Evolutionary conservation across 2,113 vertebrate species (phyloP).

Genomic region (Centropus bengalensis): DNA sequence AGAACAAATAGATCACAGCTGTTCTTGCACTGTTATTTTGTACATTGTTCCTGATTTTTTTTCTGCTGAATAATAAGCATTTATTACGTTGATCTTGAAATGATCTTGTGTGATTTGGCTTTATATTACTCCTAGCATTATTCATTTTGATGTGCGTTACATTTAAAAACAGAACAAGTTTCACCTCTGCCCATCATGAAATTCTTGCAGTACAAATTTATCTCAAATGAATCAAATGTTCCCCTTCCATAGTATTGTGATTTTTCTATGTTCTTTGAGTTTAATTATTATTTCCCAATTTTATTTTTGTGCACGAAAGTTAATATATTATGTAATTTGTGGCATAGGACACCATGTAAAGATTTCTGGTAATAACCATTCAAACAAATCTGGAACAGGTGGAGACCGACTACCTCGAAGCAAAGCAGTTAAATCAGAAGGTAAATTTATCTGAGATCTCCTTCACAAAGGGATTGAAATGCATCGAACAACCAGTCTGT

Average conservation of each 20-base stretch:
- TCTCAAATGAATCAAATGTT: conserved; percentile 66
- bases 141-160: conserved; percentile 75
- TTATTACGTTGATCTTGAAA: conserved; percentile 75
- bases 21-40: conserved; percentile 81
- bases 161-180: conserved; percentile 55
- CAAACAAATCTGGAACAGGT: conserved; percentile 62
- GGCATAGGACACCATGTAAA: conserved; percentile 72
- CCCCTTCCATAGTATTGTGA: conserved; percentile 76
- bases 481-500: not conserved
- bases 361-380: conserved; percentile 65
- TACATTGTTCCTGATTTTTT: conserved; percentile 65
- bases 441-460: conserved; percentile 56
- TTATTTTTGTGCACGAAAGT: conserved; percentile 79
- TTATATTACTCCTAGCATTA: conserved; percentile 77
- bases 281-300: conserved; percentile 67
- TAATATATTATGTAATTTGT: conserved; percentile 78
- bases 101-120: conserved; percentile 78
- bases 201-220: conserved; percentile 73
- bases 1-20: conserved; percentile 77
- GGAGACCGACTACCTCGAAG: conserved; percentile 79
- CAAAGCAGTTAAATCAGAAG: conserved; percentile 62
- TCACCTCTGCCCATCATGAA: conserved; percentile 69
- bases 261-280: conserved; percentile 74
- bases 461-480: conserved; percentile 32
- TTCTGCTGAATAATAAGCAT: conserved; percentile 73